Base-by-base conservation (phyloP, 2,888 invertebrate species). In the Hoplodrina blanda region DNA sequence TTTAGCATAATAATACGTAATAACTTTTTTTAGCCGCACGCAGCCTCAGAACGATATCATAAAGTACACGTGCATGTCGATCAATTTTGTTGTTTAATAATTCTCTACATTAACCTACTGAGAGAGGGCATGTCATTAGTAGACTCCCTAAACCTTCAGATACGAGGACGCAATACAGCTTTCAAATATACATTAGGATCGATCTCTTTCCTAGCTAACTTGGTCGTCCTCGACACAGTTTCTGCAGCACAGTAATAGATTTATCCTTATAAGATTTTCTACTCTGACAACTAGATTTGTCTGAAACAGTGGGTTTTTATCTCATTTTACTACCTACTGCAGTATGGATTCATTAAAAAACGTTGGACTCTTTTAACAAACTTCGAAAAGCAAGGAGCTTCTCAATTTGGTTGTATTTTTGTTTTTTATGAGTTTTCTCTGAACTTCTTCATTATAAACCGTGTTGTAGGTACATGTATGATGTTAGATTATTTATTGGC, bases 201-300 rank as follows among this genome's bases (percentile, higher is more conserved):
- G 87, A 89, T 87, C 80, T 74, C 77, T 84, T 88, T 89, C 88
- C 84, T 87, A 89, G 86, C 30, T 50, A 56, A 86, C 85, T 84
- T 82, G 74, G 75, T 72, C 69, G 87, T 81, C 91, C 89, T 91
- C 87, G 90, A 88, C 89, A 89, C 88, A 84, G 85, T 89, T 88
- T 87, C 85, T 84, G 54, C 63, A 70, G 56, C 19, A 62, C 37
- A 53, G 54, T 56, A 63, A 54, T 68, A 46, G 59, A 62, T 53
- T 73, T 81, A 75, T 80, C 77, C 74, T 77, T 73, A 66, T 37
- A 71, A 46, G 44, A 30, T 69, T 60, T 66, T 41, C 63, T 49
- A 60, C 59, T 65, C 30, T 13, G 50, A 17, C 11, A 62, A 62
- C 37, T 25, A 44, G 37, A 33, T 53, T 53, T 64, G 49, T 63